These are phyloP conservation scores for Lasius fuliginosus DNA, from an alignment of 2,888 invertebrate genomes.

Conservation along the genomic window DNA sequence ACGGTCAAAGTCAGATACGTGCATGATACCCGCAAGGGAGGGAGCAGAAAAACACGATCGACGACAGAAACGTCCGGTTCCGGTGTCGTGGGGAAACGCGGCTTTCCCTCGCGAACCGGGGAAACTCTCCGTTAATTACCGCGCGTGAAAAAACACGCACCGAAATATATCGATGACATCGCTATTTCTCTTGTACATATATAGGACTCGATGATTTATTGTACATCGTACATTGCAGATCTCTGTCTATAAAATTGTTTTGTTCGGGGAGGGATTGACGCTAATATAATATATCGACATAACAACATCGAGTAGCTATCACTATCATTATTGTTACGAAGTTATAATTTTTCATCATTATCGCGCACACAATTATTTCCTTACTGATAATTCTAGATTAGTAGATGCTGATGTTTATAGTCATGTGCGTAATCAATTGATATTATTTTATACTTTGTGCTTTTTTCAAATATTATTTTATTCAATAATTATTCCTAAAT, in stretches of 20 bases:
- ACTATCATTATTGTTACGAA: background rate
- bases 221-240: slow-evolving; percentile 6
- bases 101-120: slow-evolving; percentile 60
- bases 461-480: background rate
- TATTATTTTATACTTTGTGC: background rate
- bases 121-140: slow-evolving; percentile 81
- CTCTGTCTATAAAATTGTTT: slow-evolving; percentile 28
- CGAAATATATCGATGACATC: slow-evolving; percentile 64
- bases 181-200: slow-evolving; percentile 53
- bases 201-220: slow-evolving; percentile 29
- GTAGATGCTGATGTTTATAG: background rate
- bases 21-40: slow-evolving; percentile 63
- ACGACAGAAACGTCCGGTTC: slow-evolving; percentile 84
- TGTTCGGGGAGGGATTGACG: background rate
- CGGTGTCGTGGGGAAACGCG: slow-evolving; percentile 32
- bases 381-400: background rate
- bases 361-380: background rate
- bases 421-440: background rate
- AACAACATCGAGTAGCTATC: background rate
- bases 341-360: background rate
- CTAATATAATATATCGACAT: slow-evolving; percentile 18
- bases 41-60: slow-evolving; percentile 75
- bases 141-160: slow-evolving; percentile 33
- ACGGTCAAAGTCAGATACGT: slow-evolving; percentile 81
- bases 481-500: background rate